Base-by-base conservation (phyloP, 1,140 invertebrate species). In the Drosophila subpulchrella region DNA sequence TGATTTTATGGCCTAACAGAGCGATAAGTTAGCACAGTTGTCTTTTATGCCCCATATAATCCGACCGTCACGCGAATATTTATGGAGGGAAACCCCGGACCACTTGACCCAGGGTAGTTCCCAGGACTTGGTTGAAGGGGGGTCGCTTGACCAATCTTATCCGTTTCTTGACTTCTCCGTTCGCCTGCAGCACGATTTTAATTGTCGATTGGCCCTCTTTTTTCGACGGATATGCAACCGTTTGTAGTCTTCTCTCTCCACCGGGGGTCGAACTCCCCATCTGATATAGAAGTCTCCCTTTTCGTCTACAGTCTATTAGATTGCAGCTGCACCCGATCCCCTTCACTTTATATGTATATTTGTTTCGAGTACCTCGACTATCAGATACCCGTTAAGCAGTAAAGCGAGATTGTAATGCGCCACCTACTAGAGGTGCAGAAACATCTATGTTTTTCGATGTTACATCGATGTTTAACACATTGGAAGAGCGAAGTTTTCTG, bases 31-130 rank as follows among this genome's bases (percentile, higher is more conserved):
- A 20, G 42, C n/a, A 24, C 11, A 20, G 38, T 66, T 78, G 80
- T 83, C 80, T 83, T 57, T 54, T 38, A n/a, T 27, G 3, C 2
- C 15, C 48, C 48, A 51, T 34, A 50, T 10, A 50, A 12, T 6
- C 7, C 27, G 1, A 7, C 4, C 20, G 32, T 47, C 36, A 36
- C 2, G 11, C n/a, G 27, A 15, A 34, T 47, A 83, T 83, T 84
- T 85, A 84, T 77, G 73, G 77, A 47, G 73, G 47, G 56, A 62
- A 86, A 85, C 75, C 30, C 74, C 53, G 1, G 53, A 75, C 48
- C 65, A 34, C 32, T 10, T 32, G 8, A 58, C 39, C 3, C 5
- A 27, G 5, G 3, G 27, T 27, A 27, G 27, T 27, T 27, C 5
- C 3, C 3, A 27, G 27, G 27, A 27, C 27, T 27, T 27, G 27